A percentile compares a stretch with the other conserved stretches of the same genome.
Evolutionary conservation across 2,113 vertebrate genomes (phyloP).

Genomic region (Hydropotes inermis): DNA sequence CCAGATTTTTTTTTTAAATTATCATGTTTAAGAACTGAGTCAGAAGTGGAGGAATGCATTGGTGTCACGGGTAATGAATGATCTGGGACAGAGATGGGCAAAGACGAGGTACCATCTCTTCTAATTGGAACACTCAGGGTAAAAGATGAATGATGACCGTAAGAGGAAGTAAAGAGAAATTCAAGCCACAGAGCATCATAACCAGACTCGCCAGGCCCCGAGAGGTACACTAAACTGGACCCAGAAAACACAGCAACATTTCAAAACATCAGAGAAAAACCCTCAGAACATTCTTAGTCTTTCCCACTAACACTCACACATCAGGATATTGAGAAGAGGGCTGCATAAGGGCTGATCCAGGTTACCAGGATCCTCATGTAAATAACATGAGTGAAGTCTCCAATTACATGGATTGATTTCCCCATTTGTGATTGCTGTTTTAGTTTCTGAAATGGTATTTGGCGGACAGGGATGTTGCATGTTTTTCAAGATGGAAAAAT

Average conservation of each 20-base stretch:
- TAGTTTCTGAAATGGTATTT: background rate
- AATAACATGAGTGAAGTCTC: background rate
- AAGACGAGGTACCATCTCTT: background rate
- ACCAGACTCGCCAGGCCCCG: background rate
- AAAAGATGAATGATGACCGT: fast-evolving
- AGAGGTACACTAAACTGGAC: background rate
- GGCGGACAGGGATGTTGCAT: background rate
- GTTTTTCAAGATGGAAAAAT: conserved; percentile 17
- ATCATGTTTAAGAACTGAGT: background rate
- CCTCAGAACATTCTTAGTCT: background rate
- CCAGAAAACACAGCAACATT: fast-evolving
- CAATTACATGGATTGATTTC: background rate
- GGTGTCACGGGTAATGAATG: background rate
- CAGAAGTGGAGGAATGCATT: background rate
- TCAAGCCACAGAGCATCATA: background rate
- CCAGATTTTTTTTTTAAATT: background rate
- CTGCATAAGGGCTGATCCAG: fast-evolving
- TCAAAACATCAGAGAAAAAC: background rate
- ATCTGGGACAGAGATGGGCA: background rate
- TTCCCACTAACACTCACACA: background rate
- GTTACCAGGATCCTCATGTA: background rate
- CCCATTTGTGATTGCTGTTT: background rate
- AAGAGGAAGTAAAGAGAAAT: background rate
- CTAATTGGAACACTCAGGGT: background rate
- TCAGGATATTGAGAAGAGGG: background rate